Base-by-base conservation (phyloP, 2,113 vertebrate genomes). In the Leptosomus discolor region DNA sequence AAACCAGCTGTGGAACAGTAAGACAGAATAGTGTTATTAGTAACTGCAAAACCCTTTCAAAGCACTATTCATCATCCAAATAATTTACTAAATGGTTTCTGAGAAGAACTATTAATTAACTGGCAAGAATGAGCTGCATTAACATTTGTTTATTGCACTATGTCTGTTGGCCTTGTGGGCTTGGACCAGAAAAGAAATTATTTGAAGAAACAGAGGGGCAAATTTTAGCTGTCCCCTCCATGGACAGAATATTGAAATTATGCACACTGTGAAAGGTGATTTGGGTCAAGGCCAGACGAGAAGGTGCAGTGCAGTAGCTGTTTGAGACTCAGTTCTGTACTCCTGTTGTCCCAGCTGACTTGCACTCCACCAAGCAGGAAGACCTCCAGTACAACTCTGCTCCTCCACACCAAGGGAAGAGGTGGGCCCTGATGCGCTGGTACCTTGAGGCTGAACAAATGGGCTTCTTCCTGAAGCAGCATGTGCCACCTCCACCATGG, bases 51-150 rank as follows among this genome's bases (percentile, higher is more conserved):
- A 74, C 3, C 43, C 77, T 97, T 95, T 96, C 96, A 95, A 95
- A 97, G 85, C 75, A 61, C 85, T 85, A 71, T 97, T 90, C 86
- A 67, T 95, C 95, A 90, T 93, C 84, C 78, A 94, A 85, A 97
- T 94, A 96, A 97, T 96, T 97, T 88, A 94, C 93, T 96, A 92
- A 97, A 97, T 95, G 92, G 78, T 81, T 97, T 95, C 78, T 85
- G 93, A 95, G 92, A 94, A 91, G 53, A 97, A 90, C 87, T 90
- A 88, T 97, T 96, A 92, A 96, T 97, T 97, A 97, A 93, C 80
- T 93, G 82, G 80, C 73, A 90, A 93, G 92, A 96, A 86, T 19
- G 34, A 93, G 60, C 29, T 45, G 51, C 88, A 77, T 95, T 85
- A 94, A 90, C 88, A 57, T 93, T 95, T 95, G 79, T 92, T 94